Base-by-base conservation (phyloP, 2,888 invertebrate genomes). In the Mesopsocus fuscifrons region DNA sequence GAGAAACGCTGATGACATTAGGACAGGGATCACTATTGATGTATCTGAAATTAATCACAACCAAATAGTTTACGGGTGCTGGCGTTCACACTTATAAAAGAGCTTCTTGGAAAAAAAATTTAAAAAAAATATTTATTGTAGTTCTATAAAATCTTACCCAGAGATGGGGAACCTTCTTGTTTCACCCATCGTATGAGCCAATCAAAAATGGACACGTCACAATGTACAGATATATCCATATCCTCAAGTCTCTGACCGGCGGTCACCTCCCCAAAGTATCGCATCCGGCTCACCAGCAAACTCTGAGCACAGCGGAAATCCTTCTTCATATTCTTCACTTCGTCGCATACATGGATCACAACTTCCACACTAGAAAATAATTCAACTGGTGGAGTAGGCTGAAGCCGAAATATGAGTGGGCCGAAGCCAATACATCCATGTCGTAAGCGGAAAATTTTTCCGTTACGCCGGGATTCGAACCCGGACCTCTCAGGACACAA, bases 171-270 rank as follows among this genome's bases (percentile, higher is more conserved):
- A 50, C 73, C 73, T 0, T 72, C 80, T 22, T 74, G 70, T 59
- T 89, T 88, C n/a, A 92, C 84, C 87, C 92, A 94, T 49, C 78
- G 75, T 82, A 94, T 89, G 42, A 95, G 65, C 91, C 92, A 94
- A 54, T 92, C 92, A 60, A 95, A 95, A 47, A 94, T 89, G 58
- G 82, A 72, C 45, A 95, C 81, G 62, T 95, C 94, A 58, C 94
- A 95, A 58, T 94, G 94, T 1, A 95, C 94, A 0, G 91, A 91
- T 51, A 95, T 94, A 55, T 94, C 92, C 74, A 92, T 88, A 54
- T 92, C 91, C 55, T 83, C 81, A 5, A 87, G 60, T 45, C 75
- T 69, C 57, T 85, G 84, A 0, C 74, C 64, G 13, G 77, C 74
- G 0, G 84, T 84, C 3, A 88, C 83, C 55, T 85, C 83, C 8